phyloP scores from a whole-genome alignment of 2,888 invertebrate species.

The Criorhina ranunculi region DNA sequence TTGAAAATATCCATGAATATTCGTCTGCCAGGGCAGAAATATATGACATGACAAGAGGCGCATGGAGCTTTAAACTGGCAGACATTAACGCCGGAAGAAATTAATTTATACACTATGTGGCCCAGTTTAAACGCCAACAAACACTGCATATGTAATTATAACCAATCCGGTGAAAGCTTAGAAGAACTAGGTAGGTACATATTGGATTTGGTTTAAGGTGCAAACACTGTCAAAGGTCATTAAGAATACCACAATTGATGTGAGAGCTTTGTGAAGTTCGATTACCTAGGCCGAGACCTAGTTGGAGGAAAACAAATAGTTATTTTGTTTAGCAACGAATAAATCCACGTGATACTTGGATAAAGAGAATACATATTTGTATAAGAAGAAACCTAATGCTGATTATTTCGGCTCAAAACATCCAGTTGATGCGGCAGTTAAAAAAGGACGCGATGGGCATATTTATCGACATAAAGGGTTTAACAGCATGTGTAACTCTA shows the following conservation, averaged over 20 bases:
- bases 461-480: too few species aligned
- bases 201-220: neutral
- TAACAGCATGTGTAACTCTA: too few species aligned
- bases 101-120: conserved; percentile 11
- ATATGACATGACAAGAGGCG: conserved; percentile 4
- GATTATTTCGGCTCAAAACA: too few species aligned
- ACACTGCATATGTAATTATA: neutral
- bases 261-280: neutral
- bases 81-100: neutral
- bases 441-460: too few species aligned
- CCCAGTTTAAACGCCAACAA: neutral
- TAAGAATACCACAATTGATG: neutral
- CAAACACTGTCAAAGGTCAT: neutral
- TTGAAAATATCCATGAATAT: conserved; percentile 19
- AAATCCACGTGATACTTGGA: too few species aligned
- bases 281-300: too few species aligned
- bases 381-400: too few species aligned
- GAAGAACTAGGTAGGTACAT: neutral
- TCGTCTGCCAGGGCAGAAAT: neutral
- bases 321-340: too few species aligned
- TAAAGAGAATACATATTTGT: too few species aligned
- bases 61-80: neutral
- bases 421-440: too few species aligned
- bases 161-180: conserved; percentile 9
- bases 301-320: too few species aligned